A percentile compares a stretch with the other conserved stretches of the same genome.
phyloP scores from a whole-genome alignment of 2,113 vertebrate genomes.

The Eubucco bourcierii region DNA sequence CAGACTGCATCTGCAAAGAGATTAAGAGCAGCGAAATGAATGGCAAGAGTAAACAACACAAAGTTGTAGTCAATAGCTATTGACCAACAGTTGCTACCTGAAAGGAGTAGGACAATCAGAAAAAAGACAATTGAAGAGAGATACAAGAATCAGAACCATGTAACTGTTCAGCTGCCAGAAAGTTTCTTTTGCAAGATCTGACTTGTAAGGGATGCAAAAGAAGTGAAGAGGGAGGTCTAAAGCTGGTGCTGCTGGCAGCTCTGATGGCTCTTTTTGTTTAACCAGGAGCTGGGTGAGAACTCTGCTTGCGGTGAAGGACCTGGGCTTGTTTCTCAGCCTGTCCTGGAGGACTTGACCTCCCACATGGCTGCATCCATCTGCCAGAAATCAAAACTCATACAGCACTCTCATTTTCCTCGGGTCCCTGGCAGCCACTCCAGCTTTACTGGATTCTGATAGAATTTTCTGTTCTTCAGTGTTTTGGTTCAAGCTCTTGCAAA shows the following conservation, averaged over 20 bases:
- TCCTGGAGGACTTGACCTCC: background rate
- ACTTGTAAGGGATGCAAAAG: background rate
- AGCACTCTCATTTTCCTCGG: background rate
- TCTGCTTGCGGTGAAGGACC: background rate
- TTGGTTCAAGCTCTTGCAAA: background rate
- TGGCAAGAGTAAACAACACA: background rate
- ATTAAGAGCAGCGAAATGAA: background rate
- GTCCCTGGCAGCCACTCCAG: background rate
- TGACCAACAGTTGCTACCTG: background rate
- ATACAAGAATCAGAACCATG: background rate
- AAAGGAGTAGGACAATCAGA: background rate
- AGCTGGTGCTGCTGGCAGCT: background rate
- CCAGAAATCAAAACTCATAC: background rate
- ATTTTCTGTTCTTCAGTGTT: background rate
- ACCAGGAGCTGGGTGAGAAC: background rate
- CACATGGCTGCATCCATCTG: accelerated
- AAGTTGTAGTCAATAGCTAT: background rate
- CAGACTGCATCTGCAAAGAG: background rate
- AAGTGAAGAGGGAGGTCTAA: background rate
- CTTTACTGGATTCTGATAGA: background rate
- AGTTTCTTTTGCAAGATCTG: background rate
- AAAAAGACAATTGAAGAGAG: background rate
- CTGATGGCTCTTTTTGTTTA: background rate
- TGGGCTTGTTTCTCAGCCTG: background rate
- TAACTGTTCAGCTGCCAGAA: background rate